Conservation (phyloP, 2,797 vertebrate genomes). For the Natrix natrix region DNA sequence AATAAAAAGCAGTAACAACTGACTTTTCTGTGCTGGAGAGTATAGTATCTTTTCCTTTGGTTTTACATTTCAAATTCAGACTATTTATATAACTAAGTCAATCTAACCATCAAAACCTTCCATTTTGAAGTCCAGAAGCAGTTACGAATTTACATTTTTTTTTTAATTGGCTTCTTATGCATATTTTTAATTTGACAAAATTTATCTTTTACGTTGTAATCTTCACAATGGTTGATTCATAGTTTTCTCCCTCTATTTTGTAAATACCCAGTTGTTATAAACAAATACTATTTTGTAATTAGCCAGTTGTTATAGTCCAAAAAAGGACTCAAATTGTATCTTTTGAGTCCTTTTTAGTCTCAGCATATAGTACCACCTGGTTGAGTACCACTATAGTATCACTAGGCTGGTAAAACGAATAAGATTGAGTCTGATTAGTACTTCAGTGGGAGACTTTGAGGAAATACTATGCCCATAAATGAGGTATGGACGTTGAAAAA, state of each 20-base stretch:
- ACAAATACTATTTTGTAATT: not conserved
- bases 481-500: not conserved
- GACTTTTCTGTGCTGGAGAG: not conserved
- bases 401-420: not conserved
- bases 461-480: not conserved
- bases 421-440: not conserved
- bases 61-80: not conserved
- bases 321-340: not conserved
- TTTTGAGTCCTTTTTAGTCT: not conserved
- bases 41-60: not conserved
- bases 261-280: not conserved
- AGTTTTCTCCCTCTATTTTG: not conserved
- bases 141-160: not conserved
- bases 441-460: not conserved
- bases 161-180: not conserved
- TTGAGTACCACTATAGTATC: not conserved
- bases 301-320: too few species aligned
- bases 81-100: not conserved
- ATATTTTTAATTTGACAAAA: not conserved
- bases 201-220: not conserved
- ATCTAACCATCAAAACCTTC: not conserved
- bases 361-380: not conserved
- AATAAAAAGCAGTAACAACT: not conserved
- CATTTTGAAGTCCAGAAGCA: not conserved
- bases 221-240: not conserved